phyloP scores from a whole-genome alignment of 2,113 vertebrate species.

The Rhea pennata region DNA sequence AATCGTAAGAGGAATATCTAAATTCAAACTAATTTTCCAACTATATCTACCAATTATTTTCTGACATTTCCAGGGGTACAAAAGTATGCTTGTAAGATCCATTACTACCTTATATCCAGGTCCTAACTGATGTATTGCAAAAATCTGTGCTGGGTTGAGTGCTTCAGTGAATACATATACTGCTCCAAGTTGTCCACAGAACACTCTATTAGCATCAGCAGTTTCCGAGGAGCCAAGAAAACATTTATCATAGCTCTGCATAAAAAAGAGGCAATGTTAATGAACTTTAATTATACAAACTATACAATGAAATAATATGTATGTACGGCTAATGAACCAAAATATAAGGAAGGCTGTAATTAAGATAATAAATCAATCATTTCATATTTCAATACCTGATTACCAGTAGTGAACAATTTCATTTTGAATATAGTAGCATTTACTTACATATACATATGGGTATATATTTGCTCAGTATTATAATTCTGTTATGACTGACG shows the following conservation, averaged over 20 bases:
- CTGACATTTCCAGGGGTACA: background rate
- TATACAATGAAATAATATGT: background rate
- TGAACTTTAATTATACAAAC: background rate
- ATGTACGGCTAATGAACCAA: background rate
- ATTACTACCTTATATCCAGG: conserved; percentile 92
- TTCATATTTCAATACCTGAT: background rate
- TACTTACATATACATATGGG: background rate
- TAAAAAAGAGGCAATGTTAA: conserved; percentile 28
- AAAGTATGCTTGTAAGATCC: background rate
- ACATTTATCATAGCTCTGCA: conserved; percentile 98
- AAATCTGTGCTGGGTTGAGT: conserved; percentile 97
- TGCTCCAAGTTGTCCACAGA: conserved; percentile 95
- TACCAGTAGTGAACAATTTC: background rate
- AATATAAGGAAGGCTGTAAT: background rate
- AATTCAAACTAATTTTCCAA: background rate
- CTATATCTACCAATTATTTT: background rate
- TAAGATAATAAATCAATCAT: background rate
- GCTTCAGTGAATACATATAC: conserved; percentile 96
- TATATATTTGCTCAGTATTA: background rate
- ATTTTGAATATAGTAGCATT: background rate
- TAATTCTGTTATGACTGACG: background rate
- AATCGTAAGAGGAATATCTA: background rate
- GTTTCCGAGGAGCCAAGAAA: conserved; percentile 98
- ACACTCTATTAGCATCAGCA: conserved; percentile 94
- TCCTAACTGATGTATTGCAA: conserved; percentile 97